Evolutionary conservation across 1,140 invertebrate genomes (phyloP).

Genomic region (Bilobella aurantiaca): DNA sequence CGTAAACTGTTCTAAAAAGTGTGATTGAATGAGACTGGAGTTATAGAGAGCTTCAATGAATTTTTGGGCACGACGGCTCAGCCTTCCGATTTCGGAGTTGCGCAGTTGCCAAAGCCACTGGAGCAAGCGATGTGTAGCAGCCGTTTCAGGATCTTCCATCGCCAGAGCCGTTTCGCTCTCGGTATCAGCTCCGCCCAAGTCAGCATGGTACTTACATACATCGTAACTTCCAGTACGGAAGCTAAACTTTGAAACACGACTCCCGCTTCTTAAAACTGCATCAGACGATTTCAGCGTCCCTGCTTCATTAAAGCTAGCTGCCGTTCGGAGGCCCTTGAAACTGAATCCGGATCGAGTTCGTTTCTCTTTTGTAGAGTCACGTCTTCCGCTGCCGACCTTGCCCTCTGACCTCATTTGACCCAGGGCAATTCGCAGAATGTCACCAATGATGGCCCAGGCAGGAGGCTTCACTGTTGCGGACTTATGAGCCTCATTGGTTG

Average conservation of each 20-base stretch:
- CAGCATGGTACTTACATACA: conserved; percentile 19
- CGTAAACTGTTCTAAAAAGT: conserved; percentile 30
- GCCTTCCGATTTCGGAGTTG: conserved; percentile 31
- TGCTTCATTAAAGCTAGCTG: conserved; percentile 2
- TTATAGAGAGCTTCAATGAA: conserved; percentile 26
- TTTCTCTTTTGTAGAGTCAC: conserved; percentile 22
- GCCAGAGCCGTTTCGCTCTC: conserved; percentile 22
- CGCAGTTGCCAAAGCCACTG: conserved; percentile 33
- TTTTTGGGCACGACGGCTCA: conserved; percentile 23
- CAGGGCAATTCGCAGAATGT: conserved; percentile 29
- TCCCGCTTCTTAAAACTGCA: neutral
- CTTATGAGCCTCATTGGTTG: too few species aligned
- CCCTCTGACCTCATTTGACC: conserved; percentile 32
- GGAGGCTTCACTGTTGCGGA: conserved; percentile 8
- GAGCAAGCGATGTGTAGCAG: conserved; percentile 30
- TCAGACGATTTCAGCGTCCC: neutral
- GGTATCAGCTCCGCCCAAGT: conserved; percentile 1
- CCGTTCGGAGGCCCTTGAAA: conserved; percentile 11
- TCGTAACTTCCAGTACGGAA: conserved; percentile 18
- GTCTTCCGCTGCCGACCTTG: neutral
- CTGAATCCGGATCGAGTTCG: conserved; percentile 6
- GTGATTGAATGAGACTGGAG: conserved; percentile 21
- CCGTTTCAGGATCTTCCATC: conserved; percentile 30
- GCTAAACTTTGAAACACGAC: conserved; percentile 15
- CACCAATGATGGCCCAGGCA: conserved; percentile 33